Evolutionary conservation across 2,113 vertebrate genomes (phyloP).

Genomic region (Phrynocephalus versicolor): DNA sequence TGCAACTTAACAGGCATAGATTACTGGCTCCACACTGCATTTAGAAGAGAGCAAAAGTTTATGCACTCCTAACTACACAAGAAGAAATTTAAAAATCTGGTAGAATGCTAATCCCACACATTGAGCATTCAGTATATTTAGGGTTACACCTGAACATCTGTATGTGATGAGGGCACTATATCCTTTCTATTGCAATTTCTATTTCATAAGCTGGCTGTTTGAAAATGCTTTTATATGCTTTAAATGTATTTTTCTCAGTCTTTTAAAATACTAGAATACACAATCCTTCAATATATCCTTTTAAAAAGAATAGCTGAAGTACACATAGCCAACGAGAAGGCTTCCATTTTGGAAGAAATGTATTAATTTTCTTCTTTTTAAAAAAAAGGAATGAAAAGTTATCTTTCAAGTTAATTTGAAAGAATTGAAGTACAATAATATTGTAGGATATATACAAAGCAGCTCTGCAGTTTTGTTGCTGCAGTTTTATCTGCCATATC

Average conservation of each 20-base stretch:
- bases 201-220: background rate
- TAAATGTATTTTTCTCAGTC: background rate
- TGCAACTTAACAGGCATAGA: background rate
- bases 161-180: background rate
- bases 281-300: background rate
- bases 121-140: background rate
- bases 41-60: background rate
- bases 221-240: background rate
- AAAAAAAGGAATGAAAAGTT: background rate
- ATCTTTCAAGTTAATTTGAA: constrained; percentile 32
- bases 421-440: background rate
- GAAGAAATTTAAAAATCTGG: background rate
- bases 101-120: background rate
- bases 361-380: background rate
- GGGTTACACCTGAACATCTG: background rate
- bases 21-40: background rate
- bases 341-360: background rate
- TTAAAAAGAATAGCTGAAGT: background rate
- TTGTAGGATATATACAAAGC: background rate
- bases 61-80: background rate
- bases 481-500: background rate
- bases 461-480: background rate
- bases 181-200: background rate
- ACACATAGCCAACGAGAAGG: background rate
- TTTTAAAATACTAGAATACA: constrained; percentile 2